Base-by-base conservation (phyloP, 2,888 invertebrate genomes). In the Drosophila prolongata region DNA sequence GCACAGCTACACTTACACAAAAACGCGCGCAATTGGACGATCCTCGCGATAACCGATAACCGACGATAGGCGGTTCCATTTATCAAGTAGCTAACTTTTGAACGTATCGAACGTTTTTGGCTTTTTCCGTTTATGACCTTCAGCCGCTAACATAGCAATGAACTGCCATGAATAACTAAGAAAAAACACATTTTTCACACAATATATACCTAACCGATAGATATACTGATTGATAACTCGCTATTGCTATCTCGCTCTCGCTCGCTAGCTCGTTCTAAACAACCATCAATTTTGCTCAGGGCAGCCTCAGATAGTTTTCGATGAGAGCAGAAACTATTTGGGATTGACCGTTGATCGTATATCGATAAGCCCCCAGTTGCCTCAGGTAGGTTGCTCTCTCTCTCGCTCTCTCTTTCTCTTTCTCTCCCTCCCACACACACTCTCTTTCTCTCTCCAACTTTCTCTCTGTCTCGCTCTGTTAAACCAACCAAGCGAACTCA, bases 341-440 rank as follows among this genome's bases (percentile, higher is more conserved):
- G 70, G 72, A 64, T 61, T 58, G 53, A 43, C 56, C 67, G 47
- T 74, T 76, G 47, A 44, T 61, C 64, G 67, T 59, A 43, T 34
- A 59, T 43, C 57, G 55, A 44, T 60, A 67, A 54, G 30, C 67
- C 66, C 64, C 73, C 42, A 55, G 66, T 75, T 47, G 72, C 69
- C 77, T 52, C 73, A 85, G 84, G 84, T 85, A 85, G 84, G 84
- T 85, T 81, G 75, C 74, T 73, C 66, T 76, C 70, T 79, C 56
- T 62, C 46, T 47, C 70, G 52, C 47, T 46, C 53, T 61, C 53
- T 68, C 71, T 59, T 34, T 56, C 27, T 42, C 43, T 68, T 43
- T 62, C 47, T 55, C 37, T 58, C 47, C 61, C 50, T 70, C 42
- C 53, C 40, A 53, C 61, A 46, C 59, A 43, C 38, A 50, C 64